phyloP scores from a whole-genome alignment of 2,888 invertebrate genomes.

The Mallateleia sp. region DNA sequence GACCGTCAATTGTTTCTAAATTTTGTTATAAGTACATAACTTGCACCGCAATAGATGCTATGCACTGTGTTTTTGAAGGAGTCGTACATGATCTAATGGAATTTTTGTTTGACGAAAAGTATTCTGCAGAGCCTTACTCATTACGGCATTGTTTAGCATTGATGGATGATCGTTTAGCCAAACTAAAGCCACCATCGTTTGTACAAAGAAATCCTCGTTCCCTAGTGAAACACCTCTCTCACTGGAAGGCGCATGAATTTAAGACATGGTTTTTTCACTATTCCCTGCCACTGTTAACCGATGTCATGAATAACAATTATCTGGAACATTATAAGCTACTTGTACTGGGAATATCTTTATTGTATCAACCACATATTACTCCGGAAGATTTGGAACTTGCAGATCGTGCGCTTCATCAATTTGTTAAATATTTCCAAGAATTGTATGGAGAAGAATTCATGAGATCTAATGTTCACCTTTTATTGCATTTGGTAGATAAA shows the following conservation, averaged over 20 bases:
- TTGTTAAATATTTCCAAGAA: conserved; percentile 53
- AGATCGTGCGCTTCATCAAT: conserved; percentile 53
- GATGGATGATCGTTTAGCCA: conserved; percentile 4
- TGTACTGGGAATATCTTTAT: conserved; percentile 61
- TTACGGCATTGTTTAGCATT: conserved; percentile 5
- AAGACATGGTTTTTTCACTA: conserved; percentile 76
- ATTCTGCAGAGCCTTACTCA: neutral
- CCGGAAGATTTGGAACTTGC: conserved; percentile 56
- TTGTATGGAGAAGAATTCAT: conserved; percentile 43
- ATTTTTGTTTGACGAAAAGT: neutral
- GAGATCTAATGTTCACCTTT: neutral
- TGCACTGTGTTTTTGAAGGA: neutral
- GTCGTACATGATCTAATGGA: neutral
- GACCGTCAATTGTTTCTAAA: neutral
- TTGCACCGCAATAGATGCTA: neutral
- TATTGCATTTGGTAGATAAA: neutral
- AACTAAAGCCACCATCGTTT: conserved; percentile 55
- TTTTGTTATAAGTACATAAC: neutral
- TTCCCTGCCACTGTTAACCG: conserved; percentile 75
- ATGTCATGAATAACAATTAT: conserved; percentile 72
- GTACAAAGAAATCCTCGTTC: conserved; percentile 64
- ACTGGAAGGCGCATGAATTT: conserved; percentile 79
- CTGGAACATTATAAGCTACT: conserved; percentile 74
- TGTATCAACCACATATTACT: conserved; percentile 52
- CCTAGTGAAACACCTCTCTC: conserved; percentile 55